Base-by-base conservation (phyloP, 2,113 vertebrate species). In the Hirundichthys speculiger region DNA sequence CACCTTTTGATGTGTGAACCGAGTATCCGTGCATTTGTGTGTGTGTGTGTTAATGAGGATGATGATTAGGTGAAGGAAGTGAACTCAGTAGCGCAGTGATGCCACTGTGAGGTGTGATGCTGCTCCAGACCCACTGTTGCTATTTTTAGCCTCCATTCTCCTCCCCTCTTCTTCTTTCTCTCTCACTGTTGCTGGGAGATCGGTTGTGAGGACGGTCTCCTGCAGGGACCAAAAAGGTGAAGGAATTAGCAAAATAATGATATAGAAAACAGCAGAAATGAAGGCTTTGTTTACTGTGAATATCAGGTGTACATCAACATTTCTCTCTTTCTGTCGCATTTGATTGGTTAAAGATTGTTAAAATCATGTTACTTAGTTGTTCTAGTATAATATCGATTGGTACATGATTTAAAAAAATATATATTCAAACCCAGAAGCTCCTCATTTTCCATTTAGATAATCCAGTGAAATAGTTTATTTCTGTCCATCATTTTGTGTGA, bases 111-210 rank as follows among this genome's bases (percentile, higher is more conserved):
- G 73, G 82, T 86, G 86, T 78, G 84, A 89, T 86, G 69, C 76
- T 78, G 84, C 79, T 84, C 69, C 77, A 75, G 82, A 76, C 72
- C 68, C 19, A 42, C 61, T 80, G 49, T 5, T 27, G 64, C 89
- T 92, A 90, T 92, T 90, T 91, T 86, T 90, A 83, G 72, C 65
- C 34, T 59, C 47, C 50, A 47, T 64, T 63, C 75, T 75, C 70
- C 64, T 69, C 54, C 61, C 54, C 51, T 49, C 43, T 60, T 20
- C 42, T 27, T 19, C 46, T 13, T 22, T 13, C 46, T 63, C 45
- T 30, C 27, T 62, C 18, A 43, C 19, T 3, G 82, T 92, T 91
- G 86, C 90, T 91, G 87, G 82, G 87, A 86, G 66, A 77, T 80
- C 63, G 48, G 21, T 55, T 82, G 84, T 70, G 80, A 69, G 71